These are phyloP conservation scores for Papilio aristodemus DNA, from an alignment of 1,140 invertebrate genomes.

Conservation along the genomic window DNA sequence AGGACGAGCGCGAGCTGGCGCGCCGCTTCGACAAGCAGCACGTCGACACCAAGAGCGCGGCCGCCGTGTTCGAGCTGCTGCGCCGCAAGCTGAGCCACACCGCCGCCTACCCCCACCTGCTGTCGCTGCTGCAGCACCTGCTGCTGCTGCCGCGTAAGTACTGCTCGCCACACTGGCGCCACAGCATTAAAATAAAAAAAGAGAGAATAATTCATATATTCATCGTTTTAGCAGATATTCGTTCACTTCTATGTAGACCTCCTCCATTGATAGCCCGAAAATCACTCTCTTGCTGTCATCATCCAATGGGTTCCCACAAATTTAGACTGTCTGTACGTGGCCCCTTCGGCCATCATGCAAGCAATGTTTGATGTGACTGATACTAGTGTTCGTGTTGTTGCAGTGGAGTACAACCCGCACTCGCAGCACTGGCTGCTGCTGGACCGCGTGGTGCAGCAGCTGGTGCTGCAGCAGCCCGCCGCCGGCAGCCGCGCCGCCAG, in stretches of 20 bases:
- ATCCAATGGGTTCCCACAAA: too few relatives aligned
- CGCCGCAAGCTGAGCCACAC: slow-evolving; percentile 95
- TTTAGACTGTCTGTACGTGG: too few relatives aligned
- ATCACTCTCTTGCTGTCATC: too few relatives aligned
- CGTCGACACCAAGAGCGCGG: slow-evolving; percentile 96
- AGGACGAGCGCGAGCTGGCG: slow-evolving; percentile 97
- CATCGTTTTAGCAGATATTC: too few relatives aligned
- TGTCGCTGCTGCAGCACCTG: slow-evolving; percentile 95
- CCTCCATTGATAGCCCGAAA: too few relatives aligned
- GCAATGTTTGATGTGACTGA: not conserved
- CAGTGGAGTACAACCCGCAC: slow-evolving; percentile 83
- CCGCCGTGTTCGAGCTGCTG: slow-evolving; percentile 96
- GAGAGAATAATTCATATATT: too few relatives aligned
- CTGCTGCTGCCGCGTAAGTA: slow-evolving; percentile 93
- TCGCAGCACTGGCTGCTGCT: slow-evolving; percentile 96
- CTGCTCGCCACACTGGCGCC: not conserved
- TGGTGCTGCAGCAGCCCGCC: slow-evolving; percentile 90
- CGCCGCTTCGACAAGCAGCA: slow-evolving; percentile 95
- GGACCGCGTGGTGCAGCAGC: slow-evolving; percentile 97
- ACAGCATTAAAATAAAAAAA: too few relatives aligned
- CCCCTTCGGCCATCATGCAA: too few relatives aligned
- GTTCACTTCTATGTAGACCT: too few relatives aligned
- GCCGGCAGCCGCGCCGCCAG: slow-evolving; percentile 62
- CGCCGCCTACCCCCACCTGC: slow-evolving; percentile 94
- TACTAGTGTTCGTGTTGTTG: slow-evolving; percentile 15